These are phyloP conservation scores for Bursaphelenchus okinawaensis DNA, from an alignment of 2,888 invertebrate species.

Conservation along the genomic window DNA sequence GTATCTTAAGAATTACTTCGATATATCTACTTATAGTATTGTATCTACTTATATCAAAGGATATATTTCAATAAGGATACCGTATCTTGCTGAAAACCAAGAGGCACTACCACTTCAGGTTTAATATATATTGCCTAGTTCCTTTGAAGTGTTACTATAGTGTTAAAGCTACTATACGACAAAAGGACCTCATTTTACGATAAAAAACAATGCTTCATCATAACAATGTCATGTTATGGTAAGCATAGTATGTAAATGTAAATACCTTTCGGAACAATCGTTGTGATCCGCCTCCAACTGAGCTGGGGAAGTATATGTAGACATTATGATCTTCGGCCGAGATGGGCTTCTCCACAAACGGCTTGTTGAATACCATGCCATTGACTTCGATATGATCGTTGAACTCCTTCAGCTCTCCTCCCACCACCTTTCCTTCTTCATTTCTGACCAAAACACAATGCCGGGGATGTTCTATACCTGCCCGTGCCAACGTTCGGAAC, in stretches of 20 bases:
- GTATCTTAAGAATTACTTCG: not conserved
- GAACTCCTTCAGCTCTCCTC: conserved; percentile 31
- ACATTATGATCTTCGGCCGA: conserved; percentile 99
- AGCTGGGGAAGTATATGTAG: conserved; percentile 97
- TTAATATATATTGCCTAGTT: too few relatives aligned
- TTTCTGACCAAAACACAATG: conserved; percentile 94
- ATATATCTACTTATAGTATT: too few relatives aligned
- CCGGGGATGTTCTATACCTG: conserved; percentile 93
- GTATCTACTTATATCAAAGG: too few relatives aligned
- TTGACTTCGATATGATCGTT: conserved; percentile 55
- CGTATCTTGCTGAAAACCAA: too few relatives aligned
- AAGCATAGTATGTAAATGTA: conserved; percentile 9
- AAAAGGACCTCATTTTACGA: too few relatives aligned
- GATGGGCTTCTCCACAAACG: conserved; percentile 98
- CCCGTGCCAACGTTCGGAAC: conserved; percentile 83
- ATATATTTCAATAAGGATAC: too few relatives aligned
- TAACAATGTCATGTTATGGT: too few relatives aligned
- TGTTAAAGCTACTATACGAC: too few relatives aligned
- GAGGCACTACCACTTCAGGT: too few relatives aligned
- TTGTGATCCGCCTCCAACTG: conserved; percentile 93
- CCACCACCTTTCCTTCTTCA: conserved; percentile 35
- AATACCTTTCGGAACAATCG: conserved; percentile 84
- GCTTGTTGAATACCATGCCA: conserved; percentile 63
- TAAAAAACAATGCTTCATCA: too few relatives aligned
- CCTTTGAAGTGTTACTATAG: too few relatives aligned